These are phyloP conservation scores for Neocrepidodera transversa DNA, from an alignment of 2,888 invertebrate species.

Conservation along the genomic window DNA sequence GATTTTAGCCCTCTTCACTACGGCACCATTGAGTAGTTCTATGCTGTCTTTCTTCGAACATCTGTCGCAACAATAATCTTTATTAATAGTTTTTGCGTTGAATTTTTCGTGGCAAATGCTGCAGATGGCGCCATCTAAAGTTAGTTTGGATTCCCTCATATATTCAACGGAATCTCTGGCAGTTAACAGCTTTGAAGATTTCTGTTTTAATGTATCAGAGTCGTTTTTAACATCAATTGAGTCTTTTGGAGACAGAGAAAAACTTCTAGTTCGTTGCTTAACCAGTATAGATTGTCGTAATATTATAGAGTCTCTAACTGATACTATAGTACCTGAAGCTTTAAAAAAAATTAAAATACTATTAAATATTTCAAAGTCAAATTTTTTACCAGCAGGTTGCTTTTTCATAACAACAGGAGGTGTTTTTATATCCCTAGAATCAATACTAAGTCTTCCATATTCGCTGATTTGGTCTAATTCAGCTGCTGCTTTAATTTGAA, in stretches of 20 bases:
- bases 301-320: constrained; percentile 45
- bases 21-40: neutral
- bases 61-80: constrained; percentile 4
- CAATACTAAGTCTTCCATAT: neutral
- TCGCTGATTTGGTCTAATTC: neutral
- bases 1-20: neutral
- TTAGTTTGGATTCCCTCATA: constrained; percentile 25
- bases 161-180: constrained; percentile 43
- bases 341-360: too few relatives aligned
- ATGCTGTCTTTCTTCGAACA: neutral
- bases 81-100: neutral
- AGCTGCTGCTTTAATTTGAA: neutral
- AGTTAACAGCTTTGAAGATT: constrained; percentile 37
- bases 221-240: constrained; percentile 32
- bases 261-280: constrained; percentile 19
- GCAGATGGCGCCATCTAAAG: neutral
- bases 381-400: too few relatives aligned
- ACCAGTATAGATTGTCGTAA: constrained; percentile 36
- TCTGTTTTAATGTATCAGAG: constrained; percentile 29
- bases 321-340: too few relatives aligned
- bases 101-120: neutral
- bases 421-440: neutral
- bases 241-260: constrained; percentile 31
- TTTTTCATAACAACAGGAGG: neutral
- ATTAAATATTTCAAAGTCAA: too few relatives aligned